Percentiles rank a stretch among this genome's conserved stretches.
These are phyloP conservation scores for Pipistrellus pygmaeus DNA, from an alignment of 2,797 vertebrate genomes.

Conservation along the genomic window DNA sequence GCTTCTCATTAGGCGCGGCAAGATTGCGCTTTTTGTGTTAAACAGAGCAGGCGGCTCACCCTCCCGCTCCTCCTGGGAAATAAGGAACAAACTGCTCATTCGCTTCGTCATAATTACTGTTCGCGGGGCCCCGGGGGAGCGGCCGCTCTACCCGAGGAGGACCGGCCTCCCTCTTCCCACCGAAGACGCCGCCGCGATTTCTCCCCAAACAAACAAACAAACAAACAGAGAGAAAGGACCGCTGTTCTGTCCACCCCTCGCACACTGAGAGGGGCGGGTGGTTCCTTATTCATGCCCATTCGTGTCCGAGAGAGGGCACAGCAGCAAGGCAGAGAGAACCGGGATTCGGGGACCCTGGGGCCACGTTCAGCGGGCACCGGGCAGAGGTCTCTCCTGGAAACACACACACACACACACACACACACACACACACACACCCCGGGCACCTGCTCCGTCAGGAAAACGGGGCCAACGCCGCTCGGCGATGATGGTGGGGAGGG, in stretches of 20 bases:
- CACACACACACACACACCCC: no score
- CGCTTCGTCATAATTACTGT: constrained; percentile 50
- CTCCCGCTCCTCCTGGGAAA: constrained; percentile 13
- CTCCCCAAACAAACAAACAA: neutral
- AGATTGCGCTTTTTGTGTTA: neutral
- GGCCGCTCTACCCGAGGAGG: no score
- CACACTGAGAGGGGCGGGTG: neutral
- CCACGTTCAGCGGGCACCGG: neutral
- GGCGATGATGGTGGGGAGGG: neutral
- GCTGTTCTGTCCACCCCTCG: neutral
- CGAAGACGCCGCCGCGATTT: neutral
- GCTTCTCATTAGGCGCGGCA: neutral
- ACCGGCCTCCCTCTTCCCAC: no score
- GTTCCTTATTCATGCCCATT: accelerated
- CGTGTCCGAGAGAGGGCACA: neutral
- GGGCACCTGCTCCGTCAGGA: neutral
- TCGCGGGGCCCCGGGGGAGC: neutral
- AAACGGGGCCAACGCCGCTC: neutral
- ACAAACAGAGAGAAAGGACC: neutral
- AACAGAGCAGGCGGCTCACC: constrained; percentile 37
- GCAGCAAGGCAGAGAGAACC: neutral
- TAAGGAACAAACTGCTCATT: constrained; percentile 1
- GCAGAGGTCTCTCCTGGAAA: neutral
- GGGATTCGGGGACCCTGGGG: accelerated
- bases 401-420: no score